Evolutionary conservation across 2,113 vertebrate genomes (phyloP).

Genomic region (Heptranchias perlo): DNA sequence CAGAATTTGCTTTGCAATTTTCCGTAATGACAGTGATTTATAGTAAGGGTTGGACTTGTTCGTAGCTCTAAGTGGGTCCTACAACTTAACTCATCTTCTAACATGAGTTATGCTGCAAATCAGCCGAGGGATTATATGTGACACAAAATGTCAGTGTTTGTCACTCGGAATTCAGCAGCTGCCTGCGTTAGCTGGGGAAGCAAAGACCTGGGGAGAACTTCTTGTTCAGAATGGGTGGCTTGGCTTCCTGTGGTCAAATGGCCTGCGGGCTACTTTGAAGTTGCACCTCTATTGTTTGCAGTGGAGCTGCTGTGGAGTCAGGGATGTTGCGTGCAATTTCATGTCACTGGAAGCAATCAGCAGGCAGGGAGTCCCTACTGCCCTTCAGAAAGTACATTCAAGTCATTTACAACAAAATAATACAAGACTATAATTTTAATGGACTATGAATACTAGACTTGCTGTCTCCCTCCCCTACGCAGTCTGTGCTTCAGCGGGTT

Average conservation of each 20-base stretch:
- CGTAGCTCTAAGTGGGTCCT: background rate
- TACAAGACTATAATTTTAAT: background rate
- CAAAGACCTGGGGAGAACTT: background rate
- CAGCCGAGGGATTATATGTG: background rate
- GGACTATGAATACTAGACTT: background rate
- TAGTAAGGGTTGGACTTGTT: background rate
- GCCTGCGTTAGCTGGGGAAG: background rate
- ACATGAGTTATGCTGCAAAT: background rate
- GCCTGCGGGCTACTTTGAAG: background rate
- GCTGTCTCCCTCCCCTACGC: background rate
- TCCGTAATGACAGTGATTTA: background rate
- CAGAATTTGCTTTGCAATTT: background rate
- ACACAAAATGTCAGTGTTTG: background rate
- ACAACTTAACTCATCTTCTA: background rate
- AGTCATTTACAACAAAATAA: background rate
- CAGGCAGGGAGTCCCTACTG: background rate
- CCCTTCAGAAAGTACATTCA: background rate
- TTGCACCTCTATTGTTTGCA: background rate
- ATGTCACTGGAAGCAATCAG: background rate
- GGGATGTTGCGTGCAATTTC: background rate
- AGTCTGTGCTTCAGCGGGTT: background rate
- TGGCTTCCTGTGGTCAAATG: background rate
- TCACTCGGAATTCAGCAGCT: background rate
- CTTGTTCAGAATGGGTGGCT: background rate
- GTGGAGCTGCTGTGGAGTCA: background rate